phyloP scores from a whole-genome alignment of 1,140 invertebrate genomes.

The Dreissena polymorpha region DNA sequence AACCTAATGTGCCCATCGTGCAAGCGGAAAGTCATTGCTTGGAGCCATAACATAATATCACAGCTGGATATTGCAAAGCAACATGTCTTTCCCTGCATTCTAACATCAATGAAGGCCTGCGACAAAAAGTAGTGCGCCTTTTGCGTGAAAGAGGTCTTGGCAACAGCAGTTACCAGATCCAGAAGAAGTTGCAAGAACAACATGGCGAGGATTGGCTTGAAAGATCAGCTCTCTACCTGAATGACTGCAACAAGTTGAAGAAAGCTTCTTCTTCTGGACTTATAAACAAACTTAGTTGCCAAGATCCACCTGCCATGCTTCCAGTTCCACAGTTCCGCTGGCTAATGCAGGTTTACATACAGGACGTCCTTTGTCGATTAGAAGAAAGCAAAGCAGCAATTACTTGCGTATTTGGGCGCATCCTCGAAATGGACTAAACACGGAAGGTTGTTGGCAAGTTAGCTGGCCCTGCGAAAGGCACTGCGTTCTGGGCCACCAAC shows the following conservation, averaged over 20 bases:
- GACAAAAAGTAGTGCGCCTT: too few species aligned
- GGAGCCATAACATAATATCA: too few species aligned
- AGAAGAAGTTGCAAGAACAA: constrained; percentile 18
- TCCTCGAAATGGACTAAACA: constrained; percentile 65
- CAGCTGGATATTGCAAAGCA: too few species aligned
- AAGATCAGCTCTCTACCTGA: constrained; percentile 20
- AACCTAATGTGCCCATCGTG: too few species aligned
- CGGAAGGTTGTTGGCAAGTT: constrained; percentile 48
- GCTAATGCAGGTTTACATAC: constrained; percentile 57
- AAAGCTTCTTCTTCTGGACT: background rate
- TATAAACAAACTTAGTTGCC: background rate
- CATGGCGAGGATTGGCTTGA: constrained; percentile 23
- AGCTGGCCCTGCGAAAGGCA: constrained; percentile 25
- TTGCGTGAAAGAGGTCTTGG: constrained; percentile 2
- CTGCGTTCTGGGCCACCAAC: constrained; percentile 58
- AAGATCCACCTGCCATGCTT: constrained; percentile 10
- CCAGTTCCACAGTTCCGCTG: constrained; percentile 51
- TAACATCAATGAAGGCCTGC: too few species aligned
- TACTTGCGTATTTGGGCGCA: constrained; percentile 62
- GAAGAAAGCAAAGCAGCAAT: constrained; percentile 58
- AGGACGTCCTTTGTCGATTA: constrained; percentile 57
- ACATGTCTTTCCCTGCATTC: too few species aligned
- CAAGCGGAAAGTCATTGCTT: too few species aligned
- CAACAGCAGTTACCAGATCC: background rate
- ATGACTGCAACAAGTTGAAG: background rate